These are phyloP conservation scores for Trichonephila clavata DNA, from an alignment of 1,140 invertebrate species.

Conservation along the genomic window DNA sequence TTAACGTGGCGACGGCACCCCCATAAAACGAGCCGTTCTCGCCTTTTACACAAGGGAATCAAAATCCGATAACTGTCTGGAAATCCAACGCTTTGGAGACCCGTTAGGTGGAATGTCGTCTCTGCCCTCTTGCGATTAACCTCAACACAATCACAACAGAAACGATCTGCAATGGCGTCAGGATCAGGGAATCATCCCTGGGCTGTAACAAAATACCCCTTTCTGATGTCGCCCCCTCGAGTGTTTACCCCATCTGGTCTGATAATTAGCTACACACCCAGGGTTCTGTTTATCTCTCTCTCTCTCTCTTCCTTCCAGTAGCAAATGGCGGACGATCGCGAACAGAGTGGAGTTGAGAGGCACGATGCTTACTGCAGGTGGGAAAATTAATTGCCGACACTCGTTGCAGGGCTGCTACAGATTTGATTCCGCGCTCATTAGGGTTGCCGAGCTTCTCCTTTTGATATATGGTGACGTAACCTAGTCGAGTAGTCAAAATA, in stretches of 20 bases:
- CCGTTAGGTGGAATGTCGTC: background rate
- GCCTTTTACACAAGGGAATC: conserved; percentile 9
- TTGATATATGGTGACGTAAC: conserved; percentile 51
- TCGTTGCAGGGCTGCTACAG: conserved; percentile 34
- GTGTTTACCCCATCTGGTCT: conserved; percentile 67
- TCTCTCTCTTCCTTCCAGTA: background rate
- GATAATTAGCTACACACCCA: conserved; percentile 56
- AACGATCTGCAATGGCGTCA: background rate
- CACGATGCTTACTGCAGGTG: conserved; percentile 41
- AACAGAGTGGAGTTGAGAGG: conserved; percentile 56
- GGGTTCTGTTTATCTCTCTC: conserved; percentile 54
- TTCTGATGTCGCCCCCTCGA: conserved; percentile 41
- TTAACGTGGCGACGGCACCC: background rate
- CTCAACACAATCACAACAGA: background rate
- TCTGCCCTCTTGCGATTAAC: background rate
- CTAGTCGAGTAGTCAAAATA: background rate
- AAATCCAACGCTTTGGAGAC: conserved; percentile 17
- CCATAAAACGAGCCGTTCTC: background rate
- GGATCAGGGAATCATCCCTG: background rate
- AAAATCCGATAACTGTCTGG: conserved; percentile 29
- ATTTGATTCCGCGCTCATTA: conserved; percentile 67
- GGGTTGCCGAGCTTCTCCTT: conserved; percentile 28
- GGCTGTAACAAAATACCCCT: conserved; percentile 31
- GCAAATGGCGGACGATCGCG: conserved; percentile 21
- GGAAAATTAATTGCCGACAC: conserved; percentile 64